phyloP scores from a whole-genome alignment of 1,140 invertebrate species.

The Dreissena rostriformis region DNA sequence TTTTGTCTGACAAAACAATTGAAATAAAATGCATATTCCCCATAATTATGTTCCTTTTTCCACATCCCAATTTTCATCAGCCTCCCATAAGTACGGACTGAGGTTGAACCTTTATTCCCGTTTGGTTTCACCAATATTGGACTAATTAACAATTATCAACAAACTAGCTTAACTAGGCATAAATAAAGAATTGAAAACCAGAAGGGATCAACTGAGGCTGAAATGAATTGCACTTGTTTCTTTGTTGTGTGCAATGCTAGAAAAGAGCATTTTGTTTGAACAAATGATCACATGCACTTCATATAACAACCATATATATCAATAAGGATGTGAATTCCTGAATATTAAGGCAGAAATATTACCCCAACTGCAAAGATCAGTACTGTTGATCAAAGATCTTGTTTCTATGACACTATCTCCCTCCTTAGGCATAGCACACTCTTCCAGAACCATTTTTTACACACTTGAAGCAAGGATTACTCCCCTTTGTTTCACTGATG shows the following conservation, averaged over 20 bases:
- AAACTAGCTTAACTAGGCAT: too few species aligned
- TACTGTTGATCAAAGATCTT: constrained; percentile 39
- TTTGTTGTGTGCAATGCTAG: not conserved
- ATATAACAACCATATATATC: not conserved
- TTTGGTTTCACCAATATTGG: too few species aligned
- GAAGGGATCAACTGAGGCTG: too few species aligned
- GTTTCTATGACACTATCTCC: constrained; percentile 40
- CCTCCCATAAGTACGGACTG: too few species aligned
- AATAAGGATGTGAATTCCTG: not conserved
- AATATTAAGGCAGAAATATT: not conserved
- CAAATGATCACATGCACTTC: not conserved
- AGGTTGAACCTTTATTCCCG: too few species aligned
- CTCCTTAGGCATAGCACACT: constrained; percentile 29
- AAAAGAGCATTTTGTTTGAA: not conserved
- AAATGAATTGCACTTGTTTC: not conserved
- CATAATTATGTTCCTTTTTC: too few species aligned
- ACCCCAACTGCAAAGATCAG: constrained; percentile 46
- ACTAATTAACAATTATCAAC: too few species aligned
- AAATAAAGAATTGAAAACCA: too few species aligned
- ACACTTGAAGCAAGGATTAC: not conserved
- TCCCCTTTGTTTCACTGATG: not conserved
- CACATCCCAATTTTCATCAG: too few species aligned
- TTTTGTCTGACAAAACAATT: too few species aligned
- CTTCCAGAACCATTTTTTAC: not conserved
- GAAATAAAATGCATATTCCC: too few species aligned